Evolutionary conservation across 2,113 vertebrate species (phyloP), one percentile per base, ranked within the genome.

Genomic region (Ranitomeya variabilis): DNA sequence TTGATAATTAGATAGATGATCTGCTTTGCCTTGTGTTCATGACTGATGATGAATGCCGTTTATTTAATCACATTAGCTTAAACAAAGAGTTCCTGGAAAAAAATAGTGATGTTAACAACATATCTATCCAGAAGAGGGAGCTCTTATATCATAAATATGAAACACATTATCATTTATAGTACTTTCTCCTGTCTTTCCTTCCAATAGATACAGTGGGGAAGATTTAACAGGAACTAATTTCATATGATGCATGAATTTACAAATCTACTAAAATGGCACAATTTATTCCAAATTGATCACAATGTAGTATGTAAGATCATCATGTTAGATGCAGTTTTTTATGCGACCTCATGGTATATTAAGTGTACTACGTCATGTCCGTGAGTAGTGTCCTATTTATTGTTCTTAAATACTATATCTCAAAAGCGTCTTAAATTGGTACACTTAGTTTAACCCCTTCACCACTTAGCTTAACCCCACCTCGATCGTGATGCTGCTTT

Each of bases 81-180:
- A 21, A 78, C 18, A 78, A 54, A 54, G 45, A 74, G 45, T 45
- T 16, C 31, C 6, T 78, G 37, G 37, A 79, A 23, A 79, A 51
- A 19, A n/a, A 54, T 80, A 18, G 15, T 45, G 37, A 10, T 0
- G 9, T 45, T 82, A 62, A 45, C 9, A 81, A 31, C 26, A 45
- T 64, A 19, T 19, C n/a, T 31, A 21, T 16, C 80, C 80, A 82
- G 80, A 37, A 82, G 80, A 82, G 80, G 80, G 80, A 60, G 80
- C 80, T 31, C 57, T 82, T 45, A 11, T 31, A 82, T 64, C 26
- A 45, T 64, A 64, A 19, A 82, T 82, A 64, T 62, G 15, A 82
- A 45, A n/a, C 45, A 18, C 51, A 19, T 7, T 5, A 26, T 23
- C 31, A 9, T 59, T 59, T 26, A 80, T 52, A 7, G 21, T 23